A percentile compares a stretch with the other conserved stretches of the same genome.
Evolutionary conservation across 1,140 invertebrate genomes (phyloP).

Genomic region (Cotesia glomerata): DNA sequence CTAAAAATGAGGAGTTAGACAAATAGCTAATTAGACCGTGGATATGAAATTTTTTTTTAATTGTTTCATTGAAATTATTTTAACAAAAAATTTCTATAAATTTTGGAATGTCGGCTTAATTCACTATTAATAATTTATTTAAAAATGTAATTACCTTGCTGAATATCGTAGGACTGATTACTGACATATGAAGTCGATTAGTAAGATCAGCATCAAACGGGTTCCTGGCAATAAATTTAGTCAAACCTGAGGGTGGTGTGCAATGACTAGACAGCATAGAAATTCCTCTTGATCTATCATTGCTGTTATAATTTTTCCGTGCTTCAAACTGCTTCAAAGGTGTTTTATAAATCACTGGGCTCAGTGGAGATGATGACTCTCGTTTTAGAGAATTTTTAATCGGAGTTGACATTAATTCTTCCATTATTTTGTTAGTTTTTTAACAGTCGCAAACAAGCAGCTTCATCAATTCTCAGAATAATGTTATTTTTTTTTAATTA

Average conservation of each 20-base stretch:
- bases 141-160: slow-evolving; percentile 43
- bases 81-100: no score
- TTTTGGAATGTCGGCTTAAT: no score
- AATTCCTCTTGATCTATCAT: slow-evolving; percentile 22
- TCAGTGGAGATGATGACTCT: background rate
- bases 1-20: no score
- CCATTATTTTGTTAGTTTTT: background rate
- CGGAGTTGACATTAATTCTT: background rate
- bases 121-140: no score
- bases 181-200: slow-evolving; percentile 55
- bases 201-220: slow-evolving; percentile 58
- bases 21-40: no score
- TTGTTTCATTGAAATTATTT: no score
- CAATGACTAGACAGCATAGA: slow-evolving; percentile 44
- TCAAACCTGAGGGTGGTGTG: slow-evolving; percentile 57
- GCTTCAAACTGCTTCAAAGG: background rate
- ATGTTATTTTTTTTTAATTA: no score
- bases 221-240: slow-evolving; percentile 56
- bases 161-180: slow-evolving; percentile 59
- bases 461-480: no score
- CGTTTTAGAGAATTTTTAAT: background rate
- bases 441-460: no score
- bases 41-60: no score
- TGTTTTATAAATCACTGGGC: background rate
- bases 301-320: slow-evolving; percentile 26